These are phyloP conservation scores for Potamarius usumacintae DNA, from an alignment of 2,113 vertebrate genomes.

Conservation along the genomic window DNA sequence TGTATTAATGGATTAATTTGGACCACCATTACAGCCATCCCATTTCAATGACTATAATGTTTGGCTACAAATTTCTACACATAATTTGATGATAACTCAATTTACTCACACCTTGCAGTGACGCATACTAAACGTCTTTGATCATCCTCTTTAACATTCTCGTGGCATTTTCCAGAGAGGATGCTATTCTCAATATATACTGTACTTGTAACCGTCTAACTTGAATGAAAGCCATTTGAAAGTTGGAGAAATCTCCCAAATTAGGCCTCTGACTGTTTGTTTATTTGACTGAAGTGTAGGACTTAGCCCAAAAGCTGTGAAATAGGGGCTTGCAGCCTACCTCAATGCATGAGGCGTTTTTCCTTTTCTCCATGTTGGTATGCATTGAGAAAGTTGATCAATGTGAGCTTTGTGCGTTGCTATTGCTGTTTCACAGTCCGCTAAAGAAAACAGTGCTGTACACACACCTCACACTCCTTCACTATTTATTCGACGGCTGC, in stretches of 20 bases:
- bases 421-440: constrained; percentile 62
- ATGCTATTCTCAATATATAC: background rate
- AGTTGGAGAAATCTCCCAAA: constrained; percentile 55
- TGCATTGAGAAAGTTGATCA: constrained; percentile 68
- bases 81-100: background rate
- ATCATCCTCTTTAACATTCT: background rate
- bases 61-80: background rate
- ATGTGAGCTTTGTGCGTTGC: constrained; percentile 71
- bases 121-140: background rate
- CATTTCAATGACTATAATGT: background rate
- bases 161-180: background rate
- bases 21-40: background rate
- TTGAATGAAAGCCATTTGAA: background rate
- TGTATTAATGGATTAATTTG: background rate
- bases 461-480: constrained; percentile 64
- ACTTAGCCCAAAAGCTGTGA: constrained; percentile 62
- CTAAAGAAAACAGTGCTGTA: constrained; percentile 67
- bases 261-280: constrained; percentile 65
- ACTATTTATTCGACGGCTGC: constrained; percentile 66
- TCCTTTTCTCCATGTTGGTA: constrained; percentile 59
- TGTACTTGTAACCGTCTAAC: background rate
- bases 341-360: constrained; percentile 58
- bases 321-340: constrained; percentile 58
- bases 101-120: no score
- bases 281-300: constrained; percentile 65